phyloP scores from a whole-genome alignment of 2,113 vertebrate genomes.

The Cichladusa arquata region DNA sequence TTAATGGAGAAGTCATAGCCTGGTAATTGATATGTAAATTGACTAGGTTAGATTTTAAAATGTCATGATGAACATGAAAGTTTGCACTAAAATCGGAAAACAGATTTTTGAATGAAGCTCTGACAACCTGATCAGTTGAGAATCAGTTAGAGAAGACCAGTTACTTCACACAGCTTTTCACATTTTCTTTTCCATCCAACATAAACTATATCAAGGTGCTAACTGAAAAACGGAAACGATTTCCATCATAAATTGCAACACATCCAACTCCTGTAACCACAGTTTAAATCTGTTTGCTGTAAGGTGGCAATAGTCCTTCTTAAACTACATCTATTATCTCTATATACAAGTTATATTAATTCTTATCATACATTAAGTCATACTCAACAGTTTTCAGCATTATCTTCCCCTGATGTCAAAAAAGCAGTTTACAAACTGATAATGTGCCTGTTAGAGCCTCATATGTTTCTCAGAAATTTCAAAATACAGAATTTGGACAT shows the following conservation, averaged over 20 bases:
- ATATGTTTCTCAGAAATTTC: background rate
- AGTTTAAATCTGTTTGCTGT: background rate
- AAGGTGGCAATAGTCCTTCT: background rate
- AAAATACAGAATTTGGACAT: background rate
- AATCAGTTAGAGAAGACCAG: background rate
- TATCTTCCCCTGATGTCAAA: background rate
- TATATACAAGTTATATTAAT: background rate
- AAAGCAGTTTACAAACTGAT: background rate
- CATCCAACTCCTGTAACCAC: background rate
- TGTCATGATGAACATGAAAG: background rate
- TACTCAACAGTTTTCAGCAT: background rate
- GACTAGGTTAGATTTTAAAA: background rate
- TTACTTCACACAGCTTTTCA: background rate
- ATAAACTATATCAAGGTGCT: background rate
- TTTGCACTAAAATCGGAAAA: background rate
- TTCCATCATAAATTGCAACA: background rate
- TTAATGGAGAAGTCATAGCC: background rate
- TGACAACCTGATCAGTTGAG: background rate
- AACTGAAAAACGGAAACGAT: background rate
- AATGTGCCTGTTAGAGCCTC: background rate
- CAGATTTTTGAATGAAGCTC: background rate
- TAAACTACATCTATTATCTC: background rate
- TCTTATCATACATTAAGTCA: background rate
- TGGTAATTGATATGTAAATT: background rate
- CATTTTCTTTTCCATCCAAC: constrained; percentile 4